Conservation (phyloP, 2,797 vertebrate genomes). For the Discoglossus pictus region DNA sequence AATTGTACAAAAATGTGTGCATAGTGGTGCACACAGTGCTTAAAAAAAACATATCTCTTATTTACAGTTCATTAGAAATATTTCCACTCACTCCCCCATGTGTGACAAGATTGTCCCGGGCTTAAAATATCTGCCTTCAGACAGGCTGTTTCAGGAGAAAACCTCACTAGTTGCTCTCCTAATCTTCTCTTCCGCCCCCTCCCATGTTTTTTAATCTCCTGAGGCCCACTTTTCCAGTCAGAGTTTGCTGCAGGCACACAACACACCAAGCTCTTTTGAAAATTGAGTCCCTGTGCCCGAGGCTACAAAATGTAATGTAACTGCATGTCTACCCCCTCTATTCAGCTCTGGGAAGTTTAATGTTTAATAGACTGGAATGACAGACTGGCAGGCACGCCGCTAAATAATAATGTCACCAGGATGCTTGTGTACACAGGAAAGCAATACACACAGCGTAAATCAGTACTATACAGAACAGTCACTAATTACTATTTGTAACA, state of each 20-base stretch:
- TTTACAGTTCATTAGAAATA: not conserved
- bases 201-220: not conserved
- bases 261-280: constrained; percentile 18
- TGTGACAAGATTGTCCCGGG: not conserved
- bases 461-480: too few species aligned
- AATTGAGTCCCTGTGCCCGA: constrained; percentile 18
- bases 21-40: too few species aligned
- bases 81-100: constrained; percentile 1
- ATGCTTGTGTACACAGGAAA: too few species aligned
- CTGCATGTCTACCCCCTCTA: constrained; percentile 3
- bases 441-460: too few species aligned
- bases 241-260: constrained; percentile 11
- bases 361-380: constrained; percentile 14
- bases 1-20: too few species aligned
- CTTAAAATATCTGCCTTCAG: not conserved
- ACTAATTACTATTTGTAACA: too few species aligned
- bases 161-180: too few species aligned
- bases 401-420: too few species aligned
- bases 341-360: constrained; percentile 13
- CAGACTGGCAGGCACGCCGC: not conserved
- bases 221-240: not conserved
- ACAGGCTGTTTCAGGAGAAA: too few species aligned
- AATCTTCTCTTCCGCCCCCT: not conserved
- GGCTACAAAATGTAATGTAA: constrained; percentile 19
- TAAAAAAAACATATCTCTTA: not conserved